phyloP scores from a whole-genome alignment of 2,888 invertebrate genomes.

The Metalampra italica region DNA sequence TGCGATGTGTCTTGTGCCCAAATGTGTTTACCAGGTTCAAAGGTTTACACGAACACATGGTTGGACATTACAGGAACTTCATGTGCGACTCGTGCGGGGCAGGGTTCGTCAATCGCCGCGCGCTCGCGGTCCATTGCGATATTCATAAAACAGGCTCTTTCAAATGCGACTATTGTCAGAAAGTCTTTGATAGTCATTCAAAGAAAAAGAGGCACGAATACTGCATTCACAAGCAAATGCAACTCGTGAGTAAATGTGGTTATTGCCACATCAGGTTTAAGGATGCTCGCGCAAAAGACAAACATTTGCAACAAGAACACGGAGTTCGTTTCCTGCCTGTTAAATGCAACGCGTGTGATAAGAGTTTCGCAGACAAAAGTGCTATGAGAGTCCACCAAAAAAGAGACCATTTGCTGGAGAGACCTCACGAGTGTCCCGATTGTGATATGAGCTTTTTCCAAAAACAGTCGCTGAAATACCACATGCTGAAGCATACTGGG shows the following conservation, averaged over 20 bases:
- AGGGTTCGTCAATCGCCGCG: conserved; percentile 33
- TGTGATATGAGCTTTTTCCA: conserved; percentile 26
- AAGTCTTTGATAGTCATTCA: conserved; percentile 46
- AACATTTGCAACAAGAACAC: conserved; percentile 22
- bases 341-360: conserved; percentile 37
- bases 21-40: conserved; percentile 21
- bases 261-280: conserved; percentile 33
- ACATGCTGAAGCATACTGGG: conserved; percentile 54
- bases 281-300: conserved; percentile 26
- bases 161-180: conserved; percentile 50
- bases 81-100: conserved; percentile 32
- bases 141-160: conserved; percentile 33
- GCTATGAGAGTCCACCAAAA: conserved; percentile 29
- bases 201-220: conserved; percentile 52
- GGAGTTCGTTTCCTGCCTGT: conserved; percentile 11
- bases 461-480: conserved; percentile 43
- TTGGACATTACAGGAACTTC: conserved; percentile 37
- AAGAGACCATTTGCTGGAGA: conserved; percentile 44
- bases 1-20: conserved; percentile 25
- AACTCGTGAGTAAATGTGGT: conserved; percentile 27
- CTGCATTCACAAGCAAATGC: conserved; percentile 5
- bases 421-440: conserved; percentile 20
- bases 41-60: conserved; percentile 36
- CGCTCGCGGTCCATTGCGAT: conserved; percentile 17
- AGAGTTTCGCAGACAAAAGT: conserved; percentile 22